These are phyloP conservation scores for Hyla sarda DNA, from an alignment of 2,113 vertebrate species.

Conservation along the genomic window DNA sequence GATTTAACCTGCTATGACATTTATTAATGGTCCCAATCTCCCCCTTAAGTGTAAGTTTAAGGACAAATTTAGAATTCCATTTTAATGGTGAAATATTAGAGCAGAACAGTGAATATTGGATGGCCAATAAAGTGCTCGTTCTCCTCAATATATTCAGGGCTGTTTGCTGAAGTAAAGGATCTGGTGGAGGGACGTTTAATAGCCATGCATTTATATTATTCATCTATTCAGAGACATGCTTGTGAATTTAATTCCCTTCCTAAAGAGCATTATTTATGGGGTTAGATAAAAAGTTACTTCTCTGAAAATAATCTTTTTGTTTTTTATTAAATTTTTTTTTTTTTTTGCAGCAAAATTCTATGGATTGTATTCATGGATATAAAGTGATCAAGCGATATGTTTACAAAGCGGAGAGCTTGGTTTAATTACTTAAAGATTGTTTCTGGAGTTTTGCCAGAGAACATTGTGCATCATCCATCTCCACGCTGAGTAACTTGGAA, in stretches of 20 bases:
- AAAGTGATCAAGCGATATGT: conserved; percentile 56
- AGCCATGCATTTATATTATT: conserved; percentile 44
- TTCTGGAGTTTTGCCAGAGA: conserved; percentile 66
- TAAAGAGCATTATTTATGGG: conserved; percentile 47
- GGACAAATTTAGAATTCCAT: conserved; percentile 22
- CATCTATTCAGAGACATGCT: conserved; percentile 46
- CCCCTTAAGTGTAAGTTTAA: conserved; percentile 32
- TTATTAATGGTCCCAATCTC: neutral
- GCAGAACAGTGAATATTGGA: conserved; percentile 19
- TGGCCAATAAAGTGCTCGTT: conserved; percentile 43
- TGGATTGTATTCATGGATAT: neutral
- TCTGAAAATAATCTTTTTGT: conserved; percentile 13
- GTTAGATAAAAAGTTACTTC: conserved; percentile 40
- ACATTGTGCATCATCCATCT: conserved; percentile 57
- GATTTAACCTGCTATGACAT: neutral
- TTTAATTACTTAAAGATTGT: conserved; percentile 55
- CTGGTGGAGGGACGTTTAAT: conserved; percentile 39
- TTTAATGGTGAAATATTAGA: conserved; percentile 9
- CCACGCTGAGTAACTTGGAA: conserved; percentile 65
- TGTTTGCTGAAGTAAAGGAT: conserved; percentile 34
- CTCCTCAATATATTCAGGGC: conserved; percentile 31
- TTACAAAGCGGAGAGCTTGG: conserved; percentile 58
- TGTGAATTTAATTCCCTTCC: conserved; percentile 46
- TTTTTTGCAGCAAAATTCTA: neutral
- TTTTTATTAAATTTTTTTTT: neutral